phyloP scores from a whole-genome alignment of 2,113 vertebrate species.

The Euleptes europaea region DNA sequence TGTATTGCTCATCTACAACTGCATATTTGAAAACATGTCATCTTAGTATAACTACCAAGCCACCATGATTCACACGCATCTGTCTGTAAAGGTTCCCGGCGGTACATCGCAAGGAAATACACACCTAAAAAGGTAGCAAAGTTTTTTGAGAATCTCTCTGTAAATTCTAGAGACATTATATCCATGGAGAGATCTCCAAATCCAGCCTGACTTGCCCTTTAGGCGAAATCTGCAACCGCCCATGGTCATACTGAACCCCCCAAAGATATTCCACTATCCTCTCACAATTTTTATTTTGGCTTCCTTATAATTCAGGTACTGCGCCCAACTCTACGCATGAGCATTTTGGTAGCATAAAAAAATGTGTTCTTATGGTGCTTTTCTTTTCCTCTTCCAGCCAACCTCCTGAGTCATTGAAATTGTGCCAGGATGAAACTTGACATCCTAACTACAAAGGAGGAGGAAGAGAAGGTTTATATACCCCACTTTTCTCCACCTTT shows the following conservation, averaged over 20 bases:
- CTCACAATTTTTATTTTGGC: no score
- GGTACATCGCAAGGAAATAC: not conserved
- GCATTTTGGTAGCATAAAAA: not conserved
- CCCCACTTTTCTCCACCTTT: no score
- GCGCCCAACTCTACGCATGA: not conserved
- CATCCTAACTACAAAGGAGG: slow-evolving; percentile 35
- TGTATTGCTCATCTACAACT: not conserved
- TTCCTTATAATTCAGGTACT: not conserved
- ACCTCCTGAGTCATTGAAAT: slow-evolving; percentile 35
- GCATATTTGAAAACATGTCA: not conserved
- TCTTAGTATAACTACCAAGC: not conserved
- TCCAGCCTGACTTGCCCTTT: no score
- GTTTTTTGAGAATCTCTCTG: not conserved
- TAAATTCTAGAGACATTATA: not conserved
- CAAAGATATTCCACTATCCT: no score
- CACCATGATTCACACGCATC: not conserved
- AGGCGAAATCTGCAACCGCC: no score
- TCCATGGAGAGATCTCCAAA: no score
- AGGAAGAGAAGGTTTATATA: no score
- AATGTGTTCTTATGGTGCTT: not conserved
- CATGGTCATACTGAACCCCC: no score
- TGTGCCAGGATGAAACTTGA: slow-evolving; percentile 15
- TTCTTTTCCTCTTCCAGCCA: slow-evolving; percentile 13
- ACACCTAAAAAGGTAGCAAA: not conserved
- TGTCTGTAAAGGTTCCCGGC: not conserved